phyloP scores from a whole-genome alignment of 2,113 vertebrate genomes.

The Dicaeum eximium region DNA sequence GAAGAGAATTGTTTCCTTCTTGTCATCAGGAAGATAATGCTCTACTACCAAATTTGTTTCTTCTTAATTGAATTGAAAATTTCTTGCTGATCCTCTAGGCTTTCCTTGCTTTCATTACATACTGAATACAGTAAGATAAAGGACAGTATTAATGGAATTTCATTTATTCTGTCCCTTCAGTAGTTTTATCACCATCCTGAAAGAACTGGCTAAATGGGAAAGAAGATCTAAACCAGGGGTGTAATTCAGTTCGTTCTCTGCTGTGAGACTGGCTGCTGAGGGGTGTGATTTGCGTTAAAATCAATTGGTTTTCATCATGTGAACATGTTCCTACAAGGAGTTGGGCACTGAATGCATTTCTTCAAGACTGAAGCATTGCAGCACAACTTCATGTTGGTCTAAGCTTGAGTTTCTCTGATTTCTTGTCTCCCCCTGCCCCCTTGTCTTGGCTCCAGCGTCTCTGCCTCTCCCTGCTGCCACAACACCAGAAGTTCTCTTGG shows the following conservation, averaged over 20 bases:
- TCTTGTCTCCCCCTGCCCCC: background rate
- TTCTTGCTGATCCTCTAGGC: background rate
- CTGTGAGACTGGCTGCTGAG: background rate
- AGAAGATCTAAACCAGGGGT: background rate
- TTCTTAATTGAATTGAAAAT: background rate
- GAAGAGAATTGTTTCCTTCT: conserved; percentile 5
- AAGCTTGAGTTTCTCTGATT: background rate
- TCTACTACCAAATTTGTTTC: background rate
- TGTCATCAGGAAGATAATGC: background rate
- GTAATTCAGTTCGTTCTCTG: background rate
- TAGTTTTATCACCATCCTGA: background rate
- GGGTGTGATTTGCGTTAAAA: background rate
- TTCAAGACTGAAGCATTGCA: background rate
- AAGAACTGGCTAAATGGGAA: background rate
- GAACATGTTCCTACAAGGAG: background rate
- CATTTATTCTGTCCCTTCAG: background rate
- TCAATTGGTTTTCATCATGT: background rate
- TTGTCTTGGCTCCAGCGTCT: background rate
- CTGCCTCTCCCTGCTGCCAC: background rate
- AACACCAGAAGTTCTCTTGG: background rate
- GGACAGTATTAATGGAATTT: background rate
- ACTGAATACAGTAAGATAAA: background rate
- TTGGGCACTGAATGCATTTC: background rate
- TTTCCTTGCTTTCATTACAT: background rate
- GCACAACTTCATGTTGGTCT: background rate